Evolutionary conservation across 2,888 invertebrate species (phyloP).

Genomic region (Stegana nigrithorax): DNA sequence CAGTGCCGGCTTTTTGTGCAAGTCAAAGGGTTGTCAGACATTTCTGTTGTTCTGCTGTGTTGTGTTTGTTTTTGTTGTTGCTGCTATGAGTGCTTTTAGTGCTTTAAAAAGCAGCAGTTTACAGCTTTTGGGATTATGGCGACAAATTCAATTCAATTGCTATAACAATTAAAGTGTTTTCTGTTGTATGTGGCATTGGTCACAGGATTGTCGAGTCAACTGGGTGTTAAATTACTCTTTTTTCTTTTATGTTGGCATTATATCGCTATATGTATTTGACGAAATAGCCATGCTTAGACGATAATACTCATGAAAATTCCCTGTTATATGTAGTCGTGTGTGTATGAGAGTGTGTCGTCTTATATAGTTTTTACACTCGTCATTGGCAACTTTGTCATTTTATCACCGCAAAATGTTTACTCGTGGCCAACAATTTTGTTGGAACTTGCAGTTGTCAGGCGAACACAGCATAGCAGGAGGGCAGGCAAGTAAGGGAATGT

Average conservation of each 20-base stretch:
- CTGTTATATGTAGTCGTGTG: too few species aligned
- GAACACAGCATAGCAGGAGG: not conserved
- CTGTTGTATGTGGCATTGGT: not conserved
- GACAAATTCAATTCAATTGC: slow-evolving; percentile 6
- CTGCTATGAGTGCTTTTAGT: too few species aligned
- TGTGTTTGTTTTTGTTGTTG: not conserved
- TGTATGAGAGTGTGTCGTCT: too few species aligned
- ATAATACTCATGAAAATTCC: too few species aligned
- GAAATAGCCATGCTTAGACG: too few species aligned
- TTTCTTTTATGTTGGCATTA: too few species aligned
- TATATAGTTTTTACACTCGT: slow-evolving; percentile 3
- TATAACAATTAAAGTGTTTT: slow-evolving; percentile 9
- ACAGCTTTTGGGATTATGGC: not conserved
- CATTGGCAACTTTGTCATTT: slow-evolving; percentile 14
- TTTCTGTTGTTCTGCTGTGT: not conserved
- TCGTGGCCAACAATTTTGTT: slow-evolving; percentile 1
- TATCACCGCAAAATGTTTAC: slow-evolving; percentile 2
- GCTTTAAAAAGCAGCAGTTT: not conserved
- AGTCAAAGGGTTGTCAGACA: not conserved
- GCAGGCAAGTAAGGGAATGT: too few species aligned
- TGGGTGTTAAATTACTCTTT: too few species aligned
- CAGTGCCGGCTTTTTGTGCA: not conserved
- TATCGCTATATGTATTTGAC: too few species aligned
- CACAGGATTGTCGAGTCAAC: not conserved
- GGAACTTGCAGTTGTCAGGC: too few species aligned